Evolutionary conservation across 1,140 invertebrate species (phyloP), one percentile per base, ranked within the genome.

Genomic region (Sarcophaga bullata): DNA sequence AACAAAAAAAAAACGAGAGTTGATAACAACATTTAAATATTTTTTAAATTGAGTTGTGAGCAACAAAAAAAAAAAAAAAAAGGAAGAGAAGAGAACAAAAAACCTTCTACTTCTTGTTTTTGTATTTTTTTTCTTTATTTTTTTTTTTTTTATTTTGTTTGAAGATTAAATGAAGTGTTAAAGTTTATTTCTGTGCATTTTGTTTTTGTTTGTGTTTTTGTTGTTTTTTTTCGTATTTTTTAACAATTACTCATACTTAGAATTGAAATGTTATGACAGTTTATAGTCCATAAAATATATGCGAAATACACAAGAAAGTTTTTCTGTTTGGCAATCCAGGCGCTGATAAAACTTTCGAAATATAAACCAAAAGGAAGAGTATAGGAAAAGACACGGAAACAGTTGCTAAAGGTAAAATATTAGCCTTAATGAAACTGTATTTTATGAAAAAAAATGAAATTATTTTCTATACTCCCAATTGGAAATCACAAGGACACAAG

Each of bases 81-180:
- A 19, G 7, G n/a, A 19, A n/a, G 4, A 68, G 19, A 68, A 68
- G 19, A 68, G 6, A 37, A 4, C 4, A 37, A 37, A 37, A 37
- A 37, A 37, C 25, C 25, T 37, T 37, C 25, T n/a, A n/a, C n/a
- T 37, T 37, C 25, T 2, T 37, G 25, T 37, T 37, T 37, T 37
- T 37, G 25, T 37, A 37, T 37, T 37, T 4, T 37, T 37, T 37
- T 37, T 37, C 4, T 37, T 37, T 37, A 2, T 37, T 37, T 37
- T 37, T 37, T 37, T 37, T 37, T 37, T 37, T 1, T 37, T 2
- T 37, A 37, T 37, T 37, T 37, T 68, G 17, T 68, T 68, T 68
- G 17, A 68, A 68, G 62, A 68, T 68, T 68, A 68, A 68, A 68
- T 68, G n/a, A 68, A 68, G 62, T 19, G 17, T 68, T 68, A 68